phyloP scores from a whole-genome alignment of 1,140 invertebrate species.

The Lasioglossum baleicum region DNA sequence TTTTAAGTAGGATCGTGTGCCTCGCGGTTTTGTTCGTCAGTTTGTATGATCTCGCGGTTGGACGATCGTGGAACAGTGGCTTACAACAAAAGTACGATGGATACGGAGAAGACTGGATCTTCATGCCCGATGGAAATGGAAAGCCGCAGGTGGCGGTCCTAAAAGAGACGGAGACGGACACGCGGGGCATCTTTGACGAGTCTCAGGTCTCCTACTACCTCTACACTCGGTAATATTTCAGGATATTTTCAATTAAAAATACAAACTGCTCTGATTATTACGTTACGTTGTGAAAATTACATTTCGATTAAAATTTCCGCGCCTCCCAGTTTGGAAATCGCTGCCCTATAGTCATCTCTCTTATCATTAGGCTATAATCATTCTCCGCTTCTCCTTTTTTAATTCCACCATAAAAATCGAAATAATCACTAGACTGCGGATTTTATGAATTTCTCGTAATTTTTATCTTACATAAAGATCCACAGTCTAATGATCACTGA shows the following conservation, averaged over 20 bases:
- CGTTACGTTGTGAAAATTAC: too few relatives aligned
- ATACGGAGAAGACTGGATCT: slow-evolving; percentile 84
- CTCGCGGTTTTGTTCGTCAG: neutral
- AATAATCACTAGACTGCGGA: too few relatives aligned
- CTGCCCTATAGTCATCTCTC: too few relatives aligned
- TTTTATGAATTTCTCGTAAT: too few relatives aligned
- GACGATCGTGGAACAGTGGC: slow-evolving; percentile 59
- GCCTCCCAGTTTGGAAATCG: too few relatives aligned
- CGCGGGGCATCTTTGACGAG: slow-evolving; percentile 64
- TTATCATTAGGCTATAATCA: too few relatives aligned
- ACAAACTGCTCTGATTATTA: neutral
- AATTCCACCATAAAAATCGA: too few relatives aligned
- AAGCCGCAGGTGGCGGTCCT: slow-evolving; percentile 81
- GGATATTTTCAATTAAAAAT: slow-evolving; percentile 3
- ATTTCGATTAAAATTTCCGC: too few relatives aligned
- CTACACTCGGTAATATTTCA: slow-evolving; percentile 72
- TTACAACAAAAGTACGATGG: slow-evolving; percentile 73
- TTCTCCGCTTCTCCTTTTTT: too few relatives aligned
- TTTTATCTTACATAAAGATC: too few relatives aligned
- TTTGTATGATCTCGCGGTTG: neutral
- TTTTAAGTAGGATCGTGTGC: neutral
- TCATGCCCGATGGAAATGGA: slow-evolving; percentile 83
- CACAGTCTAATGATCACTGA: too few relatives aligned
- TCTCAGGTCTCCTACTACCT: slow-evolving; percentile 71
- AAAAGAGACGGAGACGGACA: slow-evolving; percentile 64